Evolutionary conservation across 2,797 vertebrate species (phyloP).

Genomic region (Etheostoma perlongum): DNA sequence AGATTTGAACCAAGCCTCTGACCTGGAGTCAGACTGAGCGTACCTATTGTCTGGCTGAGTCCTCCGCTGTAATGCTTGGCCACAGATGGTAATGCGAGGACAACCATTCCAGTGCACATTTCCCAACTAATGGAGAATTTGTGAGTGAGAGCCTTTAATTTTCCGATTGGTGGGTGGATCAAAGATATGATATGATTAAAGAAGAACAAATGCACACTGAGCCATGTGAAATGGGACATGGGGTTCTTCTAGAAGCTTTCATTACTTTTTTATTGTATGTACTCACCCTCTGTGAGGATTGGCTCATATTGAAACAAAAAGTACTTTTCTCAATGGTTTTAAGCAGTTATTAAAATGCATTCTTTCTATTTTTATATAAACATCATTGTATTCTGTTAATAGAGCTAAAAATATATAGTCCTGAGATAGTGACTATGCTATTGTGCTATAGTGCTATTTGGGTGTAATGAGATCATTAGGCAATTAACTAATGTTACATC

Average conservation of each 20-base stretch:
- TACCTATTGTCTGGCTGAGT: slow-evolving; percentile 54
- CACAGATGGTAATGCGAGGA: slow-evolving; percentile 58
- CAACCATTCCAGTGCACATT: slow-evolving; percentile 65
- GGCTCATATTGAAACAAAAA: slow-evolving; percentile 17
- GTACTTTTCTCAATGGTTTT: not conserved
- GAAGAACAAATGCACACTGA: slow-evolving; percentile 57
- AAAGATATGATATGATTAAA: slow-evolving; percentile 85
- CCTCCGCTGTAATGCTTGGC: slow-evolving; percentile 26
- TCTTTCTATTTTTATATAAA: not conserved
- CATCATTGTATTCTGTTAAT: not conserved
- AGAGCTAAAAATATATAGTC: not conserved
- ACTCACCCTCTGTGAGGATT: slow-evolving; percentile 18
- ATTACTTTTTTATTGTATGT: slow-evolving; percentile 26
- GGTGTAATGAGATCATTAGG: too few species aligned
- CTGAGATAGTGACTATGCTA: too few species aligned
- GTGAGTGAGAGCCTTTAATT: slow-evolving; percentile 78
- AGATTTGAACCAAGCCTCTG: slow-evolving; percentile 38
- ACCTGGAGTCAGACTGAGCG: slow-evolving; percentile 58
- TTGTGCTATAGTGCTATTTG: too few species aligned
- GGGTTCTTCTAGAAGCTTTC: slow-evolving; percentile 48
- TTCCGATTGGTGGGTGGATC: slow-evolving; percentile 80
- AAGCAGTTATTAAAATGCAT: not conserved
- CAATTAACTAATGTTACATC: too few species aligned
- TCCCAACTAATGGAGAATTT: slow-evolving; percentile 76
- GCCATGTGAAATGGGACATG: slow-evolving; percentile 51